These are phyloP conservation scores for Palythoa heliodiscus DNA, from an alignment of 92 coral and sea anemone genomes.

Conservation along the genomic window DNA sequence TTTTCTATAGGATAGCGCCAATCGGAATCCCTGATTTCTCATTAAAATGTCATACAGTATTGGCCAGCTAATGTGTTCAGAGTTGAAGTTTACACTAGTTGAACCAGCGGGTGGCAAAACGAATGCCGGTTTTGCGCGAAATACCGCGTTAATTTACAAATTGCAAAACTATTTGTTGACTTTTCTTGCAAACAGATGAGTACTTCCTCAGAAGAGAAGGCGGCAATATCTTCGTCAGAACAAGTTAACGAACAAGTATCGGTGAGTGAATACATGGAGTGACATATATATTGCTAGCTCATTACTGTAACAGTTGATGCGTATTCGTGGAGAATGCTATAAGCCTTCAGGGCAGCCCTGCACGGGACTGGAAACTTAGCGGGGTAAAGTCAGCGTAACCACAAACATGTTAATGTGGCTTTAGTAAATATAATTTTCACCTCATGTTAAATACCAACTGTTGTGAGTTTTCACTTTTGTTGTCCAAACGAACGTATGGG, in stretches of 20 bases:
- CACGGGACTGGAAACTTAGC: background rate
- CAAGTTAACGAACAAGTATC: constrained; percentile 84
- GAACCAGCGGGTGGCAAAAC: constrained; percentile 59
- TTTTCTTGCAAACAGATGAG: constrained; percentile 73
- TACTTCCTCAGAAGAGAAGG: constrained; percentile 84
- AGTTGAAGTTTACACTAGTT: constrained; percentile 57
- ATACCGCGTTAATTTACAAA: constrained; percentile 36
- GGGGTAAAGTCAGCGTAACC: background rate
- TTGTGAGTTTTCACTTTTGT: background rate
- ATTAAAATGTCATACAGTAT: constrained; percentile 71
- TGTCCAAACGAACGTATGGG: constrained; percentile 5
- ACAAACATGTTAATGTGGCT: background rate
- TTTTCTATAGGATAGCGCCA: constrained; percentile 50
- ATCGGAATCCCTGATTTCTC: constrained; percentile 55
- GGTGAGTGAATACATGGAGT: constrained; percentile 59
- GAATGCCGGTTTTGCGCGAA: constrained; percentile 32
- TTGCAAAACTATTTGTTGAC: constrained; percentile 27
- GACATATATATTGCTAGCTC: constrained; percentile 26
- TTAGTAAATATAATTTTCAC: background rate
- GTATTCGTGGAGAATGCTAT: constrained; percentile 19
- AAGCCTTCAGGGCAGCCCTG: constrained; percentile 24
- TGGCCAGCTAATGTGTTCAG: constrained; percentile 44
- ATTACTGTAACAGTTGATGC: constrained; percentile 57
- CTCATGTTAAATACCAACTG: background rate
- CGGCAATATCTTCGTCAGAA: constrained; percentile 75